Evolutionary conservation across 2,113 vertebrate genomes (phyloP).

Genomic region (Rhinolophus sinicus): DNA sequence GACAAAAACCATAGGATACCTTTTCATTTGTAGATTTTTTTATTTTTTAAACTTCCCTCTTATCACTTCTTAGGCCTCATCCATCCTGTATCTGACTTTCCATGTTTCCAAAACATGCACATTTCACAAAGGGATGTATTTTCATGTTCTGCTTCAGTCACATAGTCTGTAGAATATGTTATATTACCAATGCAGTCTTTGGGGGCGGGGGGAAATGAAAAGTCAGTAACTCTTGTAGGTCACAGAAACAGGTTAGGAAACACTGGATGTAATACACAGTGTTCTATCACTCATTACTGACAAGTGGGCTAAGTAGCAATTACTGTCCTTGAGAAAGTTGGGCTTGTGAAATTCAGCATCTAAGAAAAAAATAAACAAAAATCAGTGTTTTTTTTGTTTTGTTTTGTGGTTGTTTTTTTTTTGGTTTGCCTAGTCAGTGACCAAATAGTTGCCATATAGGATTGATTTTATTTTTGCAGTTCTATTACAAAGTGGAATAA

Average conservation of each 20-base stretch:
- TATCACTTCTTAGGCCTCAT: neutral
- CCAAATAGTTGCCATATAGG: neutral
- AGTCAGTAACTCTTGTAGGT: neutral
- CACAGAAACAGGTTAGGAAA: neutral
- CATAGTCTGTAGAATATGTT: neutral
- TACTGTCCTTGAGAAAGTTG: neutral
- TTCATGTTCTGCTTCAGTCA: neutral
- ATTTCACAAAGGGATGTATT: constrained; percentile 7
- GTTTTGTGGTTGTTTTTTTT: neutral
- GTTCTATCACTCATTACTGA: neutral
- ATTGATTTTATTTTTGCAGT: neutral
- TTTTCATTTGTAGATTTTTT: neutral
- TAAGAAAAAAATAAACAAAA: neutral
- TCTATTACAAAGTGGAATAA: neutral
- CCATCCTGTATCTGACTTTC: neutral
- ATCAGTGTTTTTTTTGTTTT: neutral
- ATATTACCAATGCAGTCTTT: neutral
- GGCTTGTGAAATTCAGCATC: neutral
- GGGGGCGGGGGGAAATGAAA: neutral
- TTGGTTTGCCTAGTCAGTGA: neutral
- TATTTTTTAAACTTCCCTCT: neutral
- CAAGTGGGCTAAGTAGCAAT: neutral
- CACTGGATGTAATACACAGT: neutral
- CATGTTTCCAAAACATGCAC: neutral
- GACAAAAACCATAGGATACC: neutral